Evolutionary conservation across 2,113 vertebrate species (phyloP), one percentile per base, ranked within the genome.

Genomic region (Rhinolophus ferrumequinum): DNA sequence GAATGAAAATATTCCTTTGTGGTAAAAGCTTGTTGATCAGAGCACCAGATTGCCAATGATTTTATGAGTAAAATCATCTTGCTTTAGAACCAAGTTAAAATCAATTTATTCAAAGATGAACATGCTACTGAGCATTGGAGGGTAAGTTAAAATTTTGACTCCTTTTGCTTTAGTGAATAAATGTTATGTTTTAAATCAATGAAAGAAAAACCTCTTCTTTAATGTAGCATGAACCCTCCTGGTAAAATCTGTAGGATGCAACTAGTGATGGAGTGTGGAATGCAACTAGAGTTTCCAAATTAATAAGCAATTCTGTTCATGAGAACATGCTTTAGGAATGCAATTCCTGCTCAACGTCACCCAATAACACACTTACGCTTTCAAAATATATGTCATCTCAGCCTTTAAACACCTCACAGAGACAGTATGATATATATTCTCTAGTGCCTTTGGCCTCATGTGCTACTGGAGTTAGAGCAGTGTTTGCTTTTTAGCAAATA

Each of bases 1-100:
- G 96, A 97, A 96, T 47, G 2, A 91, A 95, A 96, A 41, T n/a
- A 69, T 93, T 97, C 97, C 88, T 96, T 96, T 52, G 75, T 47
- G 22, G 50, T 69, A 96, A 93, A 96, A 73, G 13, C 73, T 95
- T 96, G 91, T 93, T 73, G 56, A 96, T 97, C 73, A 86, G 56
- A 81, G 9, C 13, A 2, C 3, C 56, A 22, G 44, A 92, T 47
- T 5, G 76, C 77, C 69, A 84, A 28, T 88, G 73, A 88, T 82
- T 97, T 92, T 2, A 54, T 87, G n/a, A 60, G 75, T 16, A 66
- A 72, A 93, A 92, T 93, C 22, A 96, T 14, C 58, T 44, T 76
- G 44, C 1, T 97, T 97, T 85, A 62, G 88, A 93, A 58, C 35
- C 95, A 76, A 95, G 35, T 21, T 69, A 90, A 89, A 88, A 95